Conservation (phyloP, 2,888 invertebrate genomes). For the Amblyteles armatorius region DNA sequence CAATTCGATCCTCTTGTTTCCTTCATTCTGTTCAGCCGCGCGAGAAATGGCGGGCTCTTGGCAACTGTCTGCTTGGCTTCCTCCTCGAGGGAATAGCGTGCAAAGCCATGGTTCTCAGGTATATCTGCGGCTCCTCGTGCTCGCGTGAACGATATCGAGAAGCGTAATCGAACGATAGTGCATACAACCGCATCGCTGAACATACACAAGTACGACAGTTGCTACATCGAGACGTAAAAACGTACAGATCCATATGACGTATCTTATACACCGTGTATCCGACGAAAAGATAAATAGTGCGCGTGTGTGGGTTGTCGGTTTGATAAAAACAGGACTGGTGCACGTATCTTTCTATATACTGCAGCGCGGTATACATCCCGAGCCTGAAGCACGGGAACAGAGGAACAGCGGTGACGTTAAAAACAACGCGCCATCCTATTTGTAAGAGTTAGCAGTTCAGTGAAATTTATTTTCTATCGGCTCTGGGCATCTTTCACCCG, state of each 20-base stretch:
- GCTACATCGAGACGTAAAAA: slow-evolving; percentile 40
- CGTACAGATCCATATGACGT: neutral
- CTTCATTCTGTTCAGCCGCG: slow-evolving; percentile 1
- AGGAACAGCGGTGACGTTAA: slow-evolving; percentile 71
- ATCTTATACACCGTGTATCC: slow-evolving; percentile 32
- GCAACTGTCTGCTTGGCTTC: slow-evolving; percentile 14
- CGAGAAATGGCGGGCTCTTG: slow-evolving; percentile 39
- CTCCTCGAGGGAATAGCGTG: slow-evolving; percentile 39
- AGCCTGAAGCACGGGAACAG: slow-evolving; percentile 1
- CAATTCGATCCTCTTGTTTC: neutral
- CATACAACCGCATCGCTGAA: slow-evolving; percentile 43
- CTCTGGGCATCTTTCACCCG: slow-evolving; percentile 72
- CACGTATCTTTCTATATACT: slow-evolving; percentile 23
- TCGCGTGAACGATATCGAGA: slow-evolving; percentile 71
- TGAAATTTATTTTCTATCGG: slow-evolving; percentile 79
- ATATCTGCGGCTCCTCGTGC: slow-evolving; percentile 33
- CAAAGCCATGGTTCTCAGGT: slow-evolving; percentile 48
- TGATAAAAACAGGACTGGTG: slow-evolving; percentile 72
- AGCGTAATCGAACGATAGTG: slow-evolving; percentile 72
- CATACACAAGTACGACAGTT: slow-evolving; percentile 38
- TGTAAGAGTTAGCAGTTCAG: slow-evolving; percentile 76
- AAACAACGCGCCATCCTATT: slow-evolving; percentile 73
- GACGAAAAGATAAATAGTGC: slow-evolving; percentile 44
- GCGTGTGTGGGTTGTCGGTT: slow-evolving; percentile 55
- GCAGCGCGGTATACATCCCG: slow-evolving; percentile 2